Base-by-base conservation (phyloP, 1,140 invertebrate genomes). In the Cardiocondyla obscurior region DNA sequence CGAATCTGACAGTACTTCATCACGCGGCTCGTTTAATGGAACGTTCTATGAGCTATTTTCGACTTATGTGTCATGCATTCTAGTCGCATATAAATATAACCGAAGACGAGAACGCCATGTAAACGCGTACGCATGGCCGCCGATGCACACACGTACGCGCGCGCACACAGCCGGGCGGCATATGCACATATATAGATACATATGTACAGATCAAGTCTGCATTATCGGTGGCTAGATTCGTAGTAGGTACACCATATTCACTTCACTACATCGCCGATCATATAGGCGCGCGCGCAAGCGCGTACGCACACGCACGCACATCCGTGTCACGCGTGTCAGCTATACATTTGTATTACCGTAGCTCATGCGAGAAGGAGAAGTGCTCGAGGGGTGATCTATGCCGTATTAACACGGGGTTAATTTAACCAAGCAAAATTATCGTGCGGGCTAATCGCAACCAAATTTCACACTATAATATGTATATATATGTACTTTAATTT, bases 61-160 rank as follows among this genome's bases (percentile, higher is more conserved):
- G 88, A 86, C 86, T 88, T 88, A 86, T 90, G 89, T 90, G 86
- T 90, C 86, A 90, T 90, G 73, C 84, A 90, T 90, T 90, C 88
- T 90, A 86, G 79, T 88, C 84, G 73, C 70, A 85, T 86, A 86
- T 86, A 90, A 90, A 90, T 90, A 90, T 90, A 87, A 81, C 81
- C 58, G 39, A 19, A 36, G 57, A 55, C 49, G 69, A 62, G 73
- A 57, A 25, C 22, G 33, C 51, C 6, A 44, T n/a, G 42, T 72
- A 49, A 49, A 60, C 30, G 57, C 44, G 44, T 25, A 36, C 30
- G 67, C 55, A 42, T 67, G 8, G 51, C 19, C 25, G 22, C 7
- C 28, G n/a, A 55, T 77, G 30, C 12, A 53, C n/a, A 19, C 22
- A 3, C 3, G 22, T 42, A 57, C 14, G n/a, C n/a, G n/a, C n/a